phyloP scores from a whole-genome alignment of 2,888 invertebrate genomes.

The Yponomeuta evonymella region DNA sequence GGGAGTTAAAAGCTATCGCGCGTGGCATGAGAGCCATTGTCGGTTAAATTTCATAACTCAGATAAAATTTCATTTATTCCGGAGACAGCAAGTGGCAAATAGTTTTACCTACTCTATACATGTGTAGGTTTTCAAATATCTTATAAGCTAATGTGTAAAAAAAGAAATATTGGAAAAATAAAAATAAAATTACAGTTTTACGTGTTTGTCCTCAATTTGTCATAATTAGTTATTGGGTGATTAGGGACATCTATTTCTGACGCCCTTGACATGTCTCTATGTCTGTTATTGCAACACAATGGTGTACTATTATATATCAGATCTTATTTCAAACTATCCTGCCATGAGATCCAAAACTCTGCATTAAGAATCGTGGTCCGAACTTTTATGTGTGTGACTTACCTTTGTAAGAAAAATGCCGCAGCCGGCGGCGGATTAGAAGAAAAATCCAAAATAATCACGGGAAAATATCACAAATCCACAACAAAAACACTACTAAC shows the following conservation, averaged over 20 bases:
- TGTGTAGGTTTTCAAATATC: too few species aligned
- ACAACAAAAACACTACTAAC: slow-evolving; percentile 8
- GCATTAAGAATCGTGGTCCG: too few species aligned
- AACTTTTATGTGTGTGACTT: background rate
- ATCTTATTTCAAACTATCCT: background rate
- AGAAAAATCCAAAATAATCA: slow-evolving; percentile 21
- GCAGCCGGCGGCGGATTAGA: slow-evolving; percentile 1
- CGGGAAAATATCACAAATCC: slow-evolving; percentile 25
- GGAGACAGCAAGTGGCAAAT: too few species aligned
- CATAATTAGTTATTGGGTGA: slow-evolving; percentile 15
- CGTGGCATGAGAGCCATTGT: too few species aligned
- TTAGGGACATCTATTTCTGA: slow-evolving; percentile 17
- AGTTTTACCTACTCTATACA: too few species aligned
- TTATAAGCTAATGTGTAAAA: too few species aligned
- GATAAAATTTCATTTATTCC: too few species aligned
- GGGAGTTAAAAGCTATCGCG: too few species aligned
- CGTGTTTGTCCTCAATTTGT: slow-evolving; percentile 10
- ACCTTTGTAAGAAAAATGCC: slow-evolving; percentile 23
- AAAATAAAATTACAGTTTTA: background rate
- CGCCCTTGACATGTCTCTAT: slow-evolving; percentile 18
- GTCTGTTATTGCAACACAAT: slow-evolving; percentile 4
- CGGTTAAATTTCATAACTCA: too few species aligned
- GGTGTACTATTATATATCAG: slow-evolving; percentile 3
- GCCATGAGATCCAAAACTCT: too few species aligned
- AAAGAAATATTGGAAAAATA: too few species aligned